These are phyloP conservation scores for Amphiura filiformis DNA, from an alignment of 35 echinoderm and acorn worm genomes.

Conservation along the genomic window DNA sequence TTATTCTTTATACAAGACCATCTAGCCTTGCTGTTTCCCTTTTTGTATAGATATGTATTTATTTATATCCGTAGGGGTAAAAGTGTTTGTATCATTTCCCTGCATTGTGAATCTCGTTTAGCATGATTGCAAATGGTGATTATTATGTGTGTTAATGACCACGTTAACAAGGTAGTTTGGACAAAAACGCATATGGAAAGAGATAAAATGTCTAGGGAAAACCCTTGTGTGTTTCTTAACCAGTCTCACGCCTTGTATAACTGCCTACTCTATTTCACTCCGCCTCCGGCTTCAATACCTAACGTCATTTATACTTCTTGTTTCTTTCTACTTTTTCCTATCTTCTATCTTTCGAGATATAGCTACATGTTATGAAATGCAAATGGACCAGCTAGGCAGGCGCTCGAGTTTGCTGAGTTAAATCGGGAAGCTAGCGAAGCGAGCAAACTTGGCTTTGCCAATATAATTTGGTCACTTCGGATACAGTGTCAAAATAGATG, in stretches of 20 bases:
- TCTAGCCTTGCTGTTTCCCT: background rate
- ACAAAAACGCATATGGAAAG: background rate
- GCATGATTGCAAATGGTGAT: background rate
- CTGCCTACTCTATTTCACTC: background rate
- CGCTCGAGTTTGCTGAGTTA: background rate
- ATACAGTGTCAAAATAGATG: slow-evolving; percentile 6
- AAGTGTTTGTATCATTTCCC: background rate
- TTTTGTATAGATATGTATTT: background rate
- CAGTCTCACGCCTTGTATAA: background rate
- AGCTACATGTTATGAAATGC: slow-evolving; percentile 7
- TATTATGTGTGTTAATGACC: background rate
- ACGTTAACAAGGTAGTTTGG: slow-evolving; percentile 4
- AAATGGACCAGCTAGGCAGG: background rate
- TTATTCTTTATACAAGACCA: no score
- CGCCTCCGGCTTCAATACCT: background rate
- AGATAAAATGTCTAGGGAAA: background rate
- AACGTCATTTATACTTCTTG: slow-evolving; percentile 6
- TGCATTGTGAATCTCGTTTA: background rate
- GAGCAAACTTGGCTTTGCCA: background rate
- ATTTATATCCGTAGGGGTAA: background rate
- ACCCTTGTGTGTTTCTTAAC: background rate
- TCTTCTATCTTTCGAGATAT: background rate
- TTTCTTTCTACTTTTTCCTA: background rate
- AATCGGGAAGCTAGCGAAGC: slow-evolving; percentile 7
- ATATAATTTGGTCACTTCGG: background rate